Base-by-base conservation (phyloP, 2,888 invertebrate species). In the Dicycla oo region DNA sequence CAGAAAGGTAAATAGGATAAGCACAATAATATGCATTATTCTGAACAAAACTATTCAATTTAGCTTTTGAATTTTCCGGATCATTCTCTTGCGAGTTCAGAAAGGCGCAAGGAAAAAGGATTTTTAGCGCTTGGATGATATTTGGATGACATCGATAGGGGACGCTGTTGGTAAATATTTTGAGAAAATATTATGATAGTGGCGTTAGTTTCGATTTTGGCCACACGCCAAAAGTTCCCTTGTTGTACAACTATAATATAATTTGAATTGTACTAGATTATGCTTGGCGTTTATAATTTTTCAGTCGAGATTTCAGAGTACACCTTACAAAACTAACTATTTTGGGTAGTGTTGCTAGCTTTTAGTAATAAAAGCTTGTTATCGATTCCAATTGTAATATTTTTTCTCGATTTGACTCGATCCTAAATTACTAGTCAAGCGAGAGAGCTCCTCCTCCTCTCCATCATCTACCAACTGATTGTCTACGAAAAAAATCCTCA, bases 401-500 rank as follows among this genome's bases (percentile, higher is more conserved):
- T 49, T 43, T 40, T 53, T 45, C 26, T 63, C 62, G 61, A 60
- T 40, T 58, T 45, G 18, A 68, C 54, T 81, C 70, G 78, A 82
- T 72, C 61, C 13, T 13, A 62, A 56, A 53, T 67, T 30, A 53
- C 51, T 82, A 64, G 63, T 49, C 30, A 64, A 73, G 64, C 68
- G 60, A 79, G 73, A 67, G 71, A 68, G 67, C 62, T 47, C 54
- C 53, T 26, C 26, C 34, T 34, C 34, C 34, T 34, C 34, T 34
- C 34, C 4, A 34, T 4, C 30, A 30, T 34, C 34, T 66, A 66
- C 47, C 40, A 70, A 83, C 86, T 81, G 86, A 84, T 84, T 85
- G 81, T 86, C 83, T 83, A 86, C 83, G 88, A 92, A 89, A 91
- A 92, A 90, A 90, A 82, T 91, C 91, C 91, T 94, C 92, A 91